phyloP scores from a whole-genome alignment of 1,140 invertebrate species.

The Monomorium pharaonis region DNA sequence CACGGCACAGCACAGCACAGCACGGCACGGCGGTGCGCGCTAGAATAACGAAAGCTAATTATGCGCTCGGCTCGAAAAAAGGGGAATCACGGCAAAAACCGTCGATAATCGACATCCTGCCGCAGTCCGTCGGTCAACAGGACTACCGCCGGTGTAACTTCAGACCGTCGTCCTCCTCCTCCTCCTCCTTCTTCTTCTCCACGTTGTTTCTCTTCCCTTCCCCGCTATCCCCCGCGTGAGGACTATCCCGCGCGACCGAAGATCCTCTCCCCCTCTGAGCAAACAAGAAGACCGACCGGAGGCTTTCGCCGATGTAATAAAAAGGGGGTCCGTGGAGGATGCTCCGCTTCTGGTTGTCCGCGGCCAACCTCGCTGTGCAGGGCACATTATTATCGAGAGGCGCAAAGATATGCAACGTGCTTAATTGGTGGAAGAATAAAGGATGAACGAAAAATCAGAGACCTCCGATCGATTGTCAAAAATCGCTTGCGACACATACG shows the following conservation, averaged over 20 bases:
- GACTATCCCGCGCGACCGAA: constrained; percentile 61
- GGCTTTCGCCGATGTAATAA: constrained; percentile 61
- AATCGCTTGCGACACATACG: not conserved
- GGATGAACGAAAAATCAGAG: not conserved
- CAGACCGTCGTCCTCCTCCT: constrained; percentile 38
- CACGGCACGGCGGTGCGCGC: constrained; percentile 71
- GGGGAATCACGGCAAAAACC: constrained; percentile 72
- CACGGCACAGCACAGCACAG: not conserved
- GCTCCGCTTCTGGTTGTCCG: constrained; percentile 55
- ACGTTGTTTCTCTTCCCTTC: not conserved
- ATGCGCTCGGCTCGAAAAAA: constrained; percentile 69
- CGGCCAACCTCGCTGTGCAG: constrained; percentile 13
- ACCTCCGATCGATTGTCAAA: not conserved
- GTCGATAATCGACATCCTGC: constrained; percentile 78
- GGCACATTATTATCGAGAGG: constrained; percentile 3
- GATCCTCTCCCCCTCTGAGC: constrained; percentile 58
- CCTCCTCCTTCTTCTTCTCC: constrained; percentile 9
- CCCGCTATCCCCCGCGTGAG: not conserved
- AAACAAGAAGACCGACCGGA: constrained; percentile 70
- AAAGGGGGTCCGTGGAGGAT: constrained; percentile 69
- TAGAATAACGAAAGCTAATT: constrained; percentile 82
- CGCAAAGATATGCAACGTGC: constrained; percentile 19
- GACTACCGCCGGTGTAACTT: constrained; percentile 69
- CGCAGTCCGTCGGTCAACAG: constrained; percentile 72
- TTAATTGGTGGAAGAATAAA: constrained; percentile 22